These are phyloP conservation scores for Neodiprion virginianus DNA, from an alignment of 1,140 invertebrate species.

Conservation along the genomic window DNA sequence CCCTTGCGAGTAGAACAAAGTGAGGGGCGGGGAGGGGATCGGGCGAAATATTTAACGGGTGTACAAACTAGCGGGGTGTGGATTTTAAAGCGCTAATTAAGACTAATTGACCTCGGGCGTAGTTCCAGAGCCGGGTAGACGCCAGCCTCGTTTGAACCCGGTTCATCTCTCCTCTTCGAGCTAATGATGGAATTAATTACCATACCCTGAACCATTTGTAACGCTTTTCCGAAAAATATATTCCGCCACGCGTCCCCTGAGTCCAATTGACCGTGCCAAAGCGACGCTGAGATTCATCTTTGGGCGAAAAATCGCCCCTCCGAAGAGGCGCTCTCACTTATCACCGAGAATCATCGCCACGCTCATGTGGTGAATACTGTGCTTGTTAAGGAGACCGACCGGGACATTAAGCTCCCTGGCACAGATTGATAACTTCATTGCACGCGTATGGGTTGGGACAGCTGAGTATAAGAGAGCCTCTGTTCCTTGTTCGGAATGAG, in stretches of 20 bases:
- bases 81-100: neutral
- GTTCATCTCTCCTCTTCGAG: neutral
- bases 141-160: neutral
- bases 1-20: too few species aligned
- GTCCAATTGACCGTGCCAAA: too few species aligned
- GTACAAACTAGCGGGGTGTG: neutral
- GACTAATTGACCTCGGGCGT: slow-evolving; percentile 3
- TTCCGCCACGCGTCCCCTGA: too few species aligned
- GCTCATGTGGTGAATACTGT: neutral
- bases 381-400: neutral
- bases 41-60: neutral
- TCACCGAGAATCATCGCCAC: neutral
- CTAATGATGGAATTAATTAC: slow-evolving; percentile 3
- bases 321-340: neutral
- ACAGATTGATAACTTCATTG: too few species aligned
- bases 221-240: neutral
- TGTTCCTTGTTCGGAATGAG: too few species aligned
- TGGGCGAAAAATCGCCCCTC: too few species aligned
- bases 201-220: neutral
- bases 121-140: neutral
- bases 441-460: too few species aligned
- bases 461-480: too few species aligned
- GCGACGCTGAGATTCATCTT: too few species aligned
- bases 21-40: neutral
- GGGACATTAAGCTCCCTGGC: too few species aligned